These are phyloP conservation scores for Lycocorax pyrrhopterus DNA, from an alignment of 2,113 vertebrate species.

Conservation along the genomic window DNA sequence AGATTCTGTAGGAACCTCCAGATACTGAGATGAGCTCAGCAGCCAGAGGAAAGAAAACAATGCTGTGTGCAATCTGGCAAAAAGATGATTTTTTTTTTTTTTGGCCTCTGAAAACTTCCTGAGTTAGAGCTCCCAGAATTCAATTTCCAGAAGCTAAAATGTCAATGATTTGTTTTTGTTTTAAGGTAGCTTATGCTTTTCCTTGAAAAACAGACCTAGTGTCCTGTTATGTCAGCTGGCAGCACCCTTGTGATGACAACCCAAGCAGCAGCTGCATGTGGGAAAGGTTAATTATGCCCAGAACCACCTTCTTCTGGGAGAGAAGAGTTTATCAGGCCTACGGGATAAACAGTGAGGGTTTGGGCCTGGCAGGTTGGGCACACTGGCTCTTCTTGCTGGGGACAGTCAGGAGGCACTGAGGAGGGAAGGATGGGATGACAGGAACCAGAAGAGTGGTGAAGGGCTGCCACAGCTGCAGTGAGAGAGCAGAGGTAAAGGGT, in stretches of 20 bases:
- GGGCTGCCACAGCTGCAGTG: background rate
- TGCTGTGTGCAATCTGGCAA: background rate
- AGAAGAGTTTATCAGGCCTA: background rate
- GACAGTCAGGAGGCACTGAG: background rate
- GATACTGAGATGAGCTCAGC: background rate
- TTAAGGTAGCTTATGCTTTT: background rate
- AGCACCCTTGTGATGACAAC: background rate
- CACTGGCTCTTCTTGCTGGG: background rate
- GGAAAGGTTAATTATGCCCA: background rate
- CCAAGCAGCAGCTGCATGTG: background rate
- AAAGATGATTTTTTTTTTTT: background rate
- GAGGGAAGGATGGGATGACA: background rate
- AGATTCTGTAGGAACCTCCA: background rate
- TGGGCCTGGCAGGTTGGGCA: background rate
- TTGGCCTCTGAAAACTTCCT: background rate
- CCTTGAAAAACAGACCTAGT: background rate
- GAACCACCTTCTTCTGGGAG: background rate
- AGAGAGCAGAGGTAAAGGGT: background rate
- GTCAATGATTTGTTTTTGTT: background rate
- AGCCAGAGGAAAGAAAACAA: background rate
- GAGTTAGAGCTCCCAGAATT: background rate
- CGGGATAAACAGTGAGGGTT: rapidly evolving
- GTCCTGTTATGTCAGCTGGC: background rate
- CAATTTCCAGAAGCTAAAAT: background rate
- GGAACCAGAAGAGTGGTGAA: background rate